A percentile compares a stretch with the other conserved stretches of the same genome.
Evolutionary conservation across 2,888 invertebrate genomes (phyloP).

Genomic region (Aphodius sticticus): DNA sequence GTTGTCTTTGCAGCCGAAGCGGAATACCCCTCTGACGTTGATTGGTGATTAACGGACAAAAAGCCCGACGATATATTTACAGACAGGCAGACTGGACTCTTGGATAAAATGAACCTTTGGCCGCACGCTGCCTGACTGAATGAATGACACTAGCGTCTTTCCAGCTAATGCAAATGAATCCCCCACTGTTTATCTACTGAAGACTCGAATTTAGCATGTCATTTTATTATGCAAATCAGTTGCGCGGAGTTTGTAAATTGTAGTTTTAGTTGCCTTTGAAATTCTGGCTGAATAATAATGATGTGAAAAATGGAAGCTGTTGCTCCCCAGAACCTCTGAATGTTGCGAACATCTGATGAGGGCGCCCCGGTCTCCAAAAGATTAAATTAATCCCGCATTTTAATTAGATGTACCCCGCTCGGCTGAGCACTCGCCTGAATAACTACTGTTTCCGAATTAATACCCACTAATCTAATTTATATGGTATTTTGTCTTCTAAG

Average conservation of each 20-base stretch:
- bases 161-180: constrained; percentile 14
- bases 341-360: constrained; percentile 18
- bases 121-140: neutral
- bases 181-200: constrained; percentile 17
- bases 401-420: constrained; percentile 17
- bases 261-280: constrained; percentile 17
- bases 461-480: constrained; percentile 22
- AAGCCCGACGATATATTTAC: constrained; percentile 9
- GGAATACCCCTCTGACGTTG: constrained; percentile 20
- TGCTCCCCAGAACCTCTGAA: constrained; percentile 15
- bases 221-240: constrained; percentile 26
- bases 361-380: constrained; percentile 20
- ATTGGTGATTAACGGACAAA: constrained; percentile 15
- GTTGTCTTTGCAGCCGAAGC: neutral
- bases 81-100: neutral
- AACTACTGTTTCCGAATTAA: constrained; percentile 22
- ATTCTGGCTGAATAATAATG: constrained; percentile 21
- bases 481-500: neutral
- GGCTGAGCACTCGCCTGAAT: constrained; percentile 9
- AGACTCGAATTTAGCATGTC: constrained; percentile 8
- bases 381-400: constrained; percentile 26
- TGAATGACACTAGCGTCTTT: constrained; percentile 6
- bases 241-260: constrained; percentile 13
- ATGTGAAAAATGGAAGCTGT: constrained; percentile 25
- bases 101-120: neutral